Percentiles rank a stretch among this genome's conserved stretches.
Conservation (phyloP, 1,140 invertebrate species). For the Ladona fulva region DNA sequence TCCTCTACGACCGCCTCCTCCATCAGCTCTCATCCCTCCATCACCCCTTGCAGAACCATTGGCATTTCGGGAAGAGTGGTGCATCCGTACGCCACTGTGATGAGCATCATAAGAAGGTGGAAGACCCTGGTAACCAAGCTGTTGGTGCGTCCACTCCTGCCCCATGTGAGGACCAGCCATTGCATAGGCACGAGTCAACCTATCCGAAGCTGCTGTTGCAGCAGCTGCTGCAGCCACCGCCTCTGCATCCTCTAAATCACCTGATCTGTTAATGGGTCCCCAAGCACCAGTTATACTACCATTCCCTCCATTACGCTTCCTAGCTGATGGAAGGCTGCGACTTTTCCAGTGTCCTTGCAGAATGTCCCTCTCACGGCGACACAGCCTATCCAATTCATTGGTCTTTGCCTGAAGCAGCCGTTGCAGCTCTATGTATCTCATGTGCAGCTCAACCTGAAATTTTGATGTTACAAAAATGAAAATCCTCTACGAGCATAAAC, state of each 20-base stretch:
- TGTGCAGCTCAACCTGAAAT: slow-evolving; percentile 68
- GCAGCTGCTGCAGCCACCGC: not conserved
- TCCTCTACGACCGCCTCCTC: slow-evolving; percentile 9
- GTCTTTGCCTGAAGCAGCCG: slow-evolving; percentile 76
- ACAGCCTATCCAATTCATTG: slow-evolving; percentile 72
- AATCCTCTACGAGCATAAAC: no score
- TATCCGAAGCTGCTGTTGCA: not conserved
- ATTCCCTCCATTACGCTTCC: slow-evolving; percentile 39
- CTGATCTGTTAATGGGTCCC: not conserved
- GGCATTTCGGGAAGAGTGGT: not conserved
- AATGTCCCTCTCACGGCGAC: slow-evolving; percentile 70
- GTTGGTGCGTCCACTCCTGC: not conserved
- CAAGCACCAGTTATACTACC: slow-evolving; percentile 3
- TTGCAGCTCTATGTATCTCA: slow-evolving; percentile 83
- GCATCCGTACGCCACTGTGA: not conserved
- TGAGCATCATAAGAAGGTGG: not conserved
- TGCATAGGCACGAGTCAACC: not conserved
- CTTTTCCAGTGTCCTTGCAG: slow-evolving; percentile 79
- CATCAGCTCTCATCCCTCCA: not conserved
- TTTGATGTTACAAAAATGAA: not conserved
- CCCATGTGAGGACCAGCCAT: not conserved
- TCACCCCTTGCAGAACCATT: not conserved
- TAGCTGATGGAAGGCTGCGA: slow-evolving; percentile 63
- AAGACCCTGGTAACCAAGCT: not conserved
- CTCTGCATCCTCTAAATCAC: not conserved